Base-by-base conservation (phyloP, 2,888 invertebrate species). In the Meteorus cinctellus region DNA sequence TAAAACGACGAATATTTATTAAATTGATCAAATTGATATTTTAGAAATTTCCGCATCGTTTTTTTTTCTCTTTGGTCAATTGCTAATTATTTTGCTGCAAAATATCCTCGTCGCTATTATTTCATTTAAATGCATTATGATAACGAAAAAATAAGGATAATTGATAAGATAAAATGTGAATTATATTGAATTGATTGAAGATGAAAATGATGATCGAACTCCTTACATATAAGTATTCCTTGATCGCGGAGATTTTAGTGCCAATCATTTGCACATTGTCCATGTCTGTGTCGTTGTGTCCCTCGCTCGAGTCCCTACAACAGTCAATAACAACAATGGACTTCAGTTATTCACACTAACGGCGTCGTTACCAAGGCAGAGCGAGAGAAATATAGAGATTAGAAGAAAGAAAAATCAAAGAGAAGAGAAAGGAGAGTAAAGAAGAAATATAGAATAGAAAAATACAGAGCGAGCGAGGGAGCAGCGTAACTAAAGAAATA, bases 211-310 rank as follows among this genome's bases (percentile, higher is more conserved):
- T 72, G 68, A 79, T 80, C 79, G 74, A 76, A 80, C 73, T 80
- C 81, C 89, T 89, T 89, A 89, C 89, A 89, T 88, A 89, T 89
- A 89, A 89, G 88, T 89, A 89, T 84, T 89, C 89, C 89, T 89
- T 89, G 89, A 89, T 89, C 85, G 88, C 88, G 85, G 88, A 87
- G 86, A 89, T 87, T 88, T 89, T 89, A 87, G 89, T 89, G 87
- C 89, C 88, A 86, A 89, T 87, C 89, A 89, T 88, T 89, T 89
- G 89, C 85, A 89, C 88, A 89, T 89, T 89, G 88, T 89, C 89
- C 89, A 89, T 89, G 88, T 87, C 87, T 89, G 87, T 86, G 86
- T 86, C 81, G 81, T 82, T 84, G 85, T 86, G 86, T 84, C 87
- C 87, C 87, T 86, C 85, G 86, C 83, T 86, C 83, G 86, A 86